phyloP scores from a whole-genome alignment of 2,888 invertebrate species.

The Nudaria mundana region DNA sequence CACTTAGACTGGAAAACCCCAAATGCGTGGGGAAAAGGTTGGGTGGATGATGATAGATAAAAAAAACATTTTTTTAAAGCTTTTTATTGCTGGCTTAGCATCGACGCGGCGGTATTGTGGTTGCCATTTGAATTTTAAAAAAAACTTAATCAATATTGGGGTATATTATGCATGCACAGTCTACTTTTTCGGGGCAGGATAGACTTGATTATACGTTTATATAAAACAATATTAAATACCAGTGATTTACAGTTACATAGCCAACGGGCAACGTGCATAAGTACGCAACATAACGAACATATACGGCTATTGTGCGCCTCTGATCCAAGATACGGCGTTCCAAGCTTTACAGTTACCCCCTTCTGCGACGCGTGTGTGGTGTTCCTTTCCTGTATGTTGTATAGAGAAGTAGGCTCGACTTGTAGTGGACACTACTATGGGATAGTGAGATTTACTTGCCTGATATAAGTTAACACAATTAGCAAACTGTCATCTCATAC shows the following conservation, averaged over 20 bases:
- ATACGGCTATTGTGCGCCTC: constrained; percentile 38
- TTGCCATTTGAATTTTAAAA: too few species aligned
- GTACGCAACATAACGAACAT: constrained; percentile 36
- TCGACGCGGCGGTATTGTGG: too few species aligned
- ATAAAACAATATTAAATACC: constrained; percentile 32
- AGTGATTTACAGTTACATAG: constrained; percentile 32
- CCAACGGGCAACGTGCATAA: constrained; percentile 31
- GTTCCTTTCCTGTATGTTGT: constrained; percentile 23
- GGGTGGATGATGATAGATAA: too few species aligned
- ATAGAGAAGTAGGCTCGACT: constrained; percentile 1
- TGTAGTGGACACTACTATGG: neutral
- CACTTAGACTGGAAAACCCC: too few species aligned
- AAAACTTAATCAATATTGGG: too few species aligned
- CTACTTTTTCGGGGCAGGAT: too few species aligned
- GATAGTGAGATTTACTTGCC: neutral
- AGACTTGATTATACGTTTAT: too few species aligned
- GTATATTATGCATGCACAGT: too few species aligned
- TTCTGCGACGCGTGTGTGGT: constrained; percentile 29
- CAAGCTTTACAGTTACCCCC: constrained; percentile 38
- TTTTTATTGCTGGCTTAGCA: too few species aligned
- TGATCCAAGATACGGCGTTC: constrained; percentile 38
- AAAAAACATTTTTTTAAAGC: too few species aligned
- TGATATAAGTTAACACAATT: neutral
- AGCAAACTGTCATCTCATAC: neutral
- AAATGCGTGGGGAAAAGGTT: too few species aligned